Conservation (phyloP, 2,797 vertebrate genomes). For the Sylvilagus floridanus region DNA sequence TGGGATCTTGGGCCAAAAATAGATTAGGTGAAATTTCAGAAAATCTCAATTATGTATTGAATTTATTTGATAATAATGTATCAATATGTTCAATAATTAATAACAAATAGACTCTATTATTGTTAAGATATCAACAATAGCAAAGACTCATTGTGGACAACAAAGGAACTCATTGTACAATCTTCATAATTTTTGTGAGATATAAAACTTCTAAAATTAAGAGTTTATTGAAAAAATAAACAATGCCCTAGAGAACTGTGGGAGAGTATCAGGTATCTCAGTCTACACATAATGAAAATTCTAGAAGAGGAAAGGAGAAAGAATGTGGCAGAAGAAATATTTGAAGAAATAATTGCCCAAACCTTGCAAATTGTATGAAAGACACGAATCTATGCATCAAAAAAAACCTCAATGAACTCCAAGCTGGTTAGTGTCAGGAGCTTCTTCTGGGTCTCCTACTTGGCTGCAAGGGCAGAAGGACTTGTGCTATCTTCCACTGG, state of each 20-base stretch:
- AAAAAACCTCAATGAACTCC: neutral
- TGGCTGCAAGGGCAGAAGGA: too few relatives aligned
- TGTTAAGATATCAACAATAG: neutral
- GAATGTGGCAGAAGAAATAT: neutral
- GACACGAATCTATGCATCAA: neutral
- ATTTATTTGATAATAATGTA: neutral
- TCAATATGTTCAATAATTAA: neutral
- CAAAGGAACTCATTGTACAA: neutral
- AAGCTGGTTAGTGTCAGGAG: neutral
- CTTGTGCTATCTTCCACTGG: too few relatives aligned
- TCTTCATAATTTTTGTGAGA: neutral
- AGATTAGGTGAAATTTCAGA: neutral
- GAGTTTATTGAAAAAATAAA: neutral
- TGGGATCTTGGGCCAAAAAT: neutral
- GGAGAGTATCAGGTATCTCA: neutral
- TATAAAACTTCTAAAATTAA: constrained; percentile 16
- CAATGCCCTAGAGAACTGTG: neutral
- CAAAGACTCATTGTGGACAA: neutral
- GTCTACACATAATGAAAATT: neutral
- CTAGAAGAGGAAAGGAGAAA: neutral
- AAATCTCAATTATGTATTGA: neutral
- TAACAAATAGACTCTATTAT: neutral
- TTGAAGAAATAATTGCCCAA: neutral
- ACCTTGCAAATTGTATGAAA: neutral
- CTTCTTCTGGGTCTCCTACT: too few relatives aligned